Conservation (phyloP, 2,888 invertebrate species). For the Aphidius colemani region DNA sequence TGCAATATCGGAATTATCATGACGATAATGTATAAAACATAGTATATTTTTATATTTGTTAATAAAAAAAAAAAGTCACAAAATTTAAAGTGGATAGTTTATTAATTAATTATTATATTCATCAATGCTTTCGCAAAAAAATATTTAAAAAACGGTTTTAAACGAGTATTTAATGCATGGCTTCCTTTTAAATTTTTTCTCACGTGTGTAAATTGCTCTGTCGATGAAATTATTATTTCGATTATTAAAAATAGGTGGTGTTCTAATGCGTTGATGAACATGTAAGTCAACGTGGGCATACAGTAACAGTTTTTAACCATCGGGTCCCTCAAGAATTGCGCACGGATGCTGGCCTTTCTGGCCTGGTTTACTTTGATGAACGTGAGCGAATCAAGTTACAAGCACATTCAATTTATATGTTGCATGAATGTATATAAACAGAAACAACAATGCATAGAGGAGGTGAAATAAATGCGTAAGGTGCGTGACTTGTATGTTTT, state of each 20-base stretch:
- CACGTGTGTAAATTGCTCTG: not conserved
- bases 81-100: too few species aligned
- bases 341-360: slow-evolving; percentile 56
- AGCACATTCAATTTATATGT: slow-evolving; percentile 29
- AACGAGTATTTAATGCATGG: too few species aligned
- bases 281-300: not conserved
- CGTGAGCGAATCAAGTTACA: slow-evolving; percentile 34
- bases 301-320: not conserved
- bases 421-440: slow-evolving; percentile 6
- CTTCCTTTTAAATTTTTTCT: not conserved
- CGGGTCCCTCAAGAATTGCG: not conserved
- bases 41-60: too few species aligned
- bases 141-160: too few species aligned
- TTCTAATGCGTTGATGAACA: slow-evolving; percentile 40
- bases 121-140: too few species aligned
- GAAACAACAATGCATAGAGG: slow-evolving; percentile 2
- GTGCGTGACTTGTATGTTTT: slow-evolving; percentile 43
- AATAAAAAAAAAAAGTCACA: too few species aligned
- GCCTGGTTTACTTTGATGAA: slow-evolving; percentile 51
- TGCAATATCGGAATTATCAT: too few species aligned
- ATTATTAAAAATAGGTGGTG: slow-evolving; percentile 39
- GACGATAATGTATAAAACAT: too few species aligned
- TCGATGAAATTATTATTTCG: too few species aligned
- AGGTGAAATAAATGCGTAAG: slow-evolving; percentile 41
- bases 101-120: too few species aligned